Conservation (phyloP, 92 coral and sea anemone genomes). For the Umimayanthus chanpuru region DNA sequence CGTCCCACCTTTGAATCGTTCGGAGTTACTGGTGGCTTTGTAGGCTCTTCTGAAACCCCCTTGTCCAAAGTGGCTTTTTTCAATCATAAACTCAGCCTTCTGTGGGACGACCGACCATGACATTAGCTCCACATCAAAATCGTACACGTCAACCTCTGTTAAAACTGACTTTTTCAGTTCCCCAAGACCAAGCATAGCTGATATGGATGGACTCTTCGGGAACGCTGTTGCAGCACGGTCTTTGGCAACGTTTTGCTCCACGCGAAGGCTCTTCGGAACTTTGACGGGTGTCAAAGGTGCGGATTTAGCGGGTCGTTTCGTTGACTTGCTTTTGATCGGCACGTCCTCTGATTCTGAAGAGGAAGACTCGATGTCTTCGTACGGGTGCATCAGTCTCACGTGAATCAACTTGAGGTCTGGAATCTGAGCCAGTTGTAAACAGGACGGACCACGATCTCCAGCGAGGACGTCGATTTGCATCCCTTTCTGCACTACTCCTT, state of each 20-base stretch:
- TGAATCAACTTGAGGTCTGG: constrained; percentile 35
- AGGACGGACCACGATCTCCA: constrained; percentile 43
- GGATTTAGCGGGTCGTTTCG: constrained; percentile 6
- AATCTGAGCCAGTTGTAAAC: constrained; percentile 19
- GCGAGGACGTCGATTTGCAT: constrained; percentile 42
- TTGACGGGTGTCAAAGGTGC: constrained; percentile 20
- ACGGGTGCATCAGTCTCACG: constrained; percentile 16
- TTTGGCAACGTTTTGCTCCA: constrained; percentile 24
- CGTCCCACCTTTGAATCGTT: constrained; percentile 34
- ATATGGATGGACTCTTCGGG: constrained; percentile 57
- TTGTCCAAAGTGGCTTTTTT: constrained; percentile 39
- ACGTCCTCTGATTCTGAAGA: too few relatives aligned
- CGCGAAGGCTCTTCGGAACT: background rate
- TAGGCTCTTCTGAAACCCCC: constrained; percentile 58
- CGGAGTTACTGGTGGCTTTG: constrained; percentile 51
- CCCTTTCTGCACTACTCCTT: constrained; percentile 31
- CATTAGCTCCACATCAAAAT: constrained; percentile 47
- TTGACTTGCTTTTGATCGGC: background rate
- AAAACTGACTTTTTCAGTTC: constrained; percentile 41
- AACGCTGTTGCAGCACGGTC: constrained; percentile 15
- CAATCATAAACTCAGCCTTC: constrained; percentile 44
- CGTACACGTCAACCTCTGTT: constrained; percentile 47
- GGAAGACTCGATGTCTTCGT: background rate
- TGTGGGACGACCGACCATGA: constrained; percentile 52
- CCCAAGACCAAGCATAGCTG: constrained; percentile 66